A percentile compares a stretch with the other conserved stretches of the same genome.
phyloP scores from a whole-genome alignment of 1,140 invertebrate genomes.

The Lepidurus packardi region DNA sequence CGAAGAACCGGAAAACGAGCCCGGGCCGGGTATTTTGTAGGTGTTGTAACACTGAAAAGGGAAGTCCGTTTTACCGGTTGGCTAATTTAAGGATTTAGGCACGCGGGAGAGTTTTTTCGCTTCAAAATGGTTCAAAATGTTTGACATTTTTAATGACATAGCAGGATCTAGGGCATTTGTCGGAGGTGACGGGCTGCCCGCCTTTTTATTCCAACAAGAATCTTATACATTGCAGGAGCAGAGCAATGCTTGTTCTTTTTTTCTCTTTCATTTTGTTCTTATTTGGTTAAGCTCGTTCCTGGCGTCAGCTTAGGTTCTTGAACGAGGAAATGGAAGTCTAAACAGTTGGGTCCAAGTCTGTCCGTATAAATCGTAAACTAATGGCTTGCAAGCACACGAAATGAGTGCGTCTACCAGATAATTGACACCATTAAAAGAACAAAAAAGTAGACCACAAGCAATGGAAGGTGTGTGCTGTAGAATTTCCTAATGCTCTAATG shows the following conservation, averaged over 20 bases:
- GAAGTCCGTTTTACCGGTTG: conserved; percentile 4
- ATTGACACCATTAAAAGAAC: background rate
- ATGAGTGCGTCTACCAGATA: background rate
- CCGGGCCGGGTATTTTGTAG: background rate
- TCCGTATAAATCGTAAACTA: background rate
- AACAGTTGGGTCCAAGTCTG: background rate
- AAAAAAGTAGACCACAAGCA: background rate
- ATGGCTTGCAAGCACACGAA: background rate
- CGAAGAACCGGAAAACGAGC: background rate
- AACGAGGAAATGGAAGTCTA: conserved; percentile 19
- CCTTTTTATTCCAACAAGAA: background rate
- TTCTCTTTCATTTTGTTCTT: background rate
- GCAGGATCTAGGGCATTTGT: conserved; percentile 1
- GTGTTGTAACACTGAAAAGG: background rate
- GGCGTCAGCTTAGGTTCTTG: background rate
- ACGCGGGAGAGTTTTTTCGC: background rate
- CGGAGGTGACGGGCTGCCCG: background rate
- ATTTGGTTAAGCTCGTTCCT: background rate
- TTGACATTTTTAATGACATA: conserved; percentile 12
- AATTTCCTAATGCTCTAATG: background rate
- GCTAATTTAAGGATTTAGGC: background rate
- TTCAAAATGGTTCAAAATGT: background rate
- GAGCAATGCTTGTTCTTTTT: background rate
- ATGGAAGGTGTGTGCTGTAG: background rate
- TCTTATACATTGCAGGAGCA: background rate